phyloP scores from a whole-genome alignment of 2,797 vertebrate genomes.

The Buceros bicornis region DNA sequence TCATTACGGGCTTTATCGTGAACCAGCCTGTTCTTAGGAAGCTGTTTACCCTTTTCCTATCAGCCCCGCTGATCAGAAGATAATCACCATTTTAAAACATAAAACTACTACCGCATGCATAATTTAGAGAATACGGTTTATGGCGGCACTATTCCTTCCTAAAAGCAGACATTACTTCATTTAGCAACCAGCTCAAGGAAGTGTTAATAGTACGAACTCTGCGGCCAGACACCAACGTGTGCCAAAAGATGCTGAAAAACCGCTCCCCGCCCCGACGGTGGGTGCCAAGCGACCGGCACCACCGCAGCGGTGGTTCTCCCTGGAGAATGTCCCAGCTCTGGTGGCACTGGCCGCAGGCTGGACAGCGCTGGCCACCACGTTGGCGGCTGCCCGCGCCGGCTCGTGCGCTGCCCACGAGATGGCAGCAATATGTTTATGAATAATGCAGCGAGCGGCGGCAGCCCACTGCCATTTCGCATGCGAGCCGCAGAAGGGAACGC shows the following conservation, averaged over 20 bases:
- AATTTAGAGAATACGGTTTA: not conserved
- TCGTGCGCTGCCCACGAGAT: constrained; percentile 83
- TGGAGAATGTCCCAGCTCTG: not conserved
- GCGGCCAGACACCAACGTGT: not conserved
- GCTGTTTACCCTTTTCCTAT: not conserved
- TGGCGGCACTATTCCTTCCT: constrained; percentile 1
- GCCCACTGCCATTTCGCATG: constrained; percentile 57
- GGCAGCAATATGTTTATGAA: constrained; percentile 87
- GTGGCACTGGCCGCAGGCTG: not conserved
- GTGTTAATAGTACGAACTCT: not conserved
- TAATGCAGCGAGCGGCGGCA: constrained; percentile 76
- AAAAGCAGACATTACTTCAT: constrained; percentile 21
- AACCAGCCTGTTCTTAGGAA: fast-evolving
- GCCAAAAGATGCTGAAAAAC: not conserved
- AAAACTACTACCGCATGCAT: not conserved
- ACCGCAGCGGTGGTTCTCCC: not conserved
- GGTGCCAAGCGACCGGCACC: too few relatives aligned
- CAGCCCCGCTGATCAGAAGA: not conserved
- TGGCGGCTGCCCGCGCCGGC: not conserved
- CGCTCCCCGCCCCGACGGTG: fast-evolving
- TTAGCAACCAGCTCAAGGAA: constrained; percentile 47
- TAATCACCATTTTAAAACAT: constrained; percentile 12
- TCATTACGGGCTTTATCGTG: not conserved
- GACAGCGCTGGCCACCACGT: not conserved
- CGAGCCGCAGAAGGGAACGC: constrained; percentile 40